Percentiles rank a stretch among this genome's conserved stretches.
Evolutionary conservation across 2,797 vertebrate genomes (phyloP).

Genomic region (Liparis tanakae): DNA sequence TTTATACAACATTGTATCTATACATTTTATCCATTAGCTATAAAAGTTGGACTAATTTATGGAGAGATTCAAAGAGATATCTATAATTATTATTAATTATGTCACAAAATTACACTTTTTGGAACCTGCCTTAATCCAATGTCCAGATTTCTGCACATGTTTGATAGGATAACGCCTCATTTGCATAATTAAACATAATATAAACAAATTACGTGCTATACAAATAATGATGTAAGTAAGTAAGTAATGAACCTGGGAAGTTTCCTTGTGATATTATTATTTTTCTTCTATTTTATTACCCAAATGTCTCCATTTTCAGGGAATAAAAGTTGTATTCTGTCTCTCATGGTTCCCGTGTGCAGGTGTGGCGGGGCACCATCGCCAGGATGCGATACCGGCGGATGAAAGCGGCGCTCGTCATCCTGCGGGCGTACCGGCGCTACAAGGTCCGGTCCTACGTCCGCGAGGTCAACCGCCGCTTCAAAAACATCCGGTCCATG

Average conservation of each 20-base stretch:
- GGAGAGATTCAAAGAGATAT: too few relatives aligned
- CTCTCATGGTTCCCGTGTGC: slow-evolving; percentile 6
- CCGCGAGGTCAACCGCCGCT: slow-evolving; percentile 87
- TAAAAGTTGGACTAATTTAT: too few relatives aligned
- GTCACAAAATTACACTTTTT: too few relatives aligned
- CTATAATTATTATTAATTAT: too few relatives aligned
- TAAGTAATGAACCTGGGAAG: not conserved
- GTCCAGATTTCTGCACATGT: too few relatives aligned
- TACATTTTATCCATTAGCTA: too few relatives aligned
- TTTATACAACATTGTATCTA: too few relatives aligned
- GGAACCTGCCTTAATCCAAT: too few relatives aligned
- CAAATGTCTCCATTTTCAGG: not conserved
- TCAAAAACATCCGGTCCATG: slow-evolving; percentile 86
- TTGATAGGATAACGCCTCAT: too few relatives aligned
- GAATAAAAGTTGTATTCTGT: not conserved
- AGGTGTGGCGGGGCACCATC: slow-evolving; percentile 96
- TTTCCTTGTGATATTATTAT: not conserved
- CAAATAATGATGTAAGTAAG: not conserved
- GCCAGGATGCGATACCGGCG: slow-evolving; percentile 91
- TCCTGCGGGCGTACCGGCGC: slow-evolving; percentile 88
- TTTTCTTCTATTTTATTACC: not conserved
- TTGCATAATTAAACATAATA: not conserved
- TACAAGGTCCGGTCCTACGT: slow-evolving; percentile 95
- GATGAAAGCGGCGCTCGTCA: slow-evolving; percentile 87
- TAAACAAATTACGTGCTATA: not conserved